Evolutionary conservation across 2,888 invertebrate genomes (phyloP), one percentile per base, ranked within the genome.

Genomic region (Lacanobia wlatinum): DNA sequence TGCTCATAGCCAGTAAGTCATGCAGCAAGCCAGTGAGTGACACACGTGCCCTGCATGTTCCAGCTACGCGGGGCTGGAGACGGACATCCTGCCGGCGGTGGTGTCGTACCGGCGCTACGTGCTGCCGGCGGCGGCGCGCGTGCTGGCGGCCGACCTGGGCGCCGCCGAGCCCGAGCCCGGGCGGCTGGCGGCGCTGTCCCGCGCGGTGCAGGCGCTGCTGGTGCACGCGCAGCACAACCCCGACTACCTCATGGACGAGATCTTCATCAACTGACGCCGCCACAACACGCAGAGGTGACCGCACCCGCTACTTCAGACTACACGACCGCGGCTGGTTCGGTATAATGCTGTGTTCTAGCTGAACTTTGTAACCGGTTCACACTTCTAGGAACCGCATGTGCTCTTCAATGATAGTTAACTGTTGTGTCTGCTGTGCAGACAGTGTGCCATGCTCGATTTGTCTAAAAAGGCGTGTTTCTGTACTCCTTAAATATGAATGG

Each of bases 61-160:
- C 92, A 93, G 92, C 0, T 68, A 92, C 60, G n/a, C 75, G 16
- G 89, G 79, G 16, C 76, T 91, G 40, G 72, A 84, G 40, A 87
- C 89, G 28, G 93, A 94, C 60, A 53, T 90, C 73, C 55, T 92
- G 38, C 91, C 89, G 23, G 66, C 76, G 52, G 84, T 93, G 71
- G 93, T 93, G 5, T 89, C 93, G 48, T 93, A 86, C 90, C 90
- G 92, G 0, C 93, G 95, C 75, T 95, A 94, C 91, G n/a, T 7
- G 82, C 89, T 95, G 85, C 94, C 95, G 4, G 34, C 2, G 84
- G 3, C 34, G 92, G 86, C 87, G 4, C 16, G 56, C 28, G 78
- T 83, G 56, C 91, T 94, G 68, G 85, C 61, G 74, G 5, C 0
- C 87, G 18, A 92, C 88, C 69, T 92, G 67, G 67, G 69, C 80